Evolutionary conservation across 2,797 vertebrate genomes (phyloP), one percentile per base, ranked within the genome.

Genomic region (Gallinago nigripennis): DNA sequence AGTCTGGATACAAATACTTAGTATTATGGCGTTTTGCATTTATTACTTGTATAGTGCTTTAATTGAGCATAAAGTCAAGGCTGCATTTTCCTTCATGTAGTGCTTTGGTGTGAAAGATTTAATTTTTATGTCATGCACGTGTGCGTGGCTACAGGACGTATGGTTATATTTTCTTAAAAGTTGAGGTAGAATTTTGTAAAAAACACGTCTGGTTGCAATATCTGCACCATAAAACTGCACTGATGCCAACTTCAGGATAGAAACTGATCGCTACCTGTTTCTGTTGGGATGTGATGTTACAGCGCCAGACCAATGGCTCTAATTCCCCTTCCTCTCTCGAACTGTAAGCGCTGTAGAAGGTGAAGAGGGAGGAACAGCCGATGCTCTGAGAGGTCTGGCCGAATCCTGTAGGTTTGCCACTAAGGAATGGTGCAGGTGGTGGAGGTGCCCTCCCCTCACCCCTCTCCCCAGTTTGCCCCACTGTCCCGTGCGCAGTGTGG

Each of bases 1-100:
- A 70, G 61, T 90, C 91, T 94, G 45, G 79, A 90, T 86, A 86
- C 80, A 95, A 88, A 91, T 92, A 94, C 56, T 81, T 86, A 94
- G 88, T 92, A 86, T 72, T 69, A 41, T 25, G 43, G 72, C 12
- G 43, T 92, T 95, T 96, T 94, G 66, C 73, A 90, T 94, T 84
- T 95, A 68, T 84, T 94, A 82, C 63, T 76, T 51, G 21, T 83
- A 45, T 31, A 69, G 50, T 77, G 53, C 78, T 82, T 86, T 95
- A 94, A 90, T 70, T 94, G 91, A 95, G 77, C 71, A 77, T 72
- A 90, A 86, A 92, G 53, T 45, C 90, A 63, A 71, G 46, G 50
- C 63, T 79, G 60, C 4, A 2, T 46, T 78, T 88, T 78, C 60
- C 56, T 86, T 70, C 56, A 23, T 7, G 43, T 48, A 58, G 78